Conservation (phyloP, 2,113 vertebrate species). For the Numida meleagris region DNA sequence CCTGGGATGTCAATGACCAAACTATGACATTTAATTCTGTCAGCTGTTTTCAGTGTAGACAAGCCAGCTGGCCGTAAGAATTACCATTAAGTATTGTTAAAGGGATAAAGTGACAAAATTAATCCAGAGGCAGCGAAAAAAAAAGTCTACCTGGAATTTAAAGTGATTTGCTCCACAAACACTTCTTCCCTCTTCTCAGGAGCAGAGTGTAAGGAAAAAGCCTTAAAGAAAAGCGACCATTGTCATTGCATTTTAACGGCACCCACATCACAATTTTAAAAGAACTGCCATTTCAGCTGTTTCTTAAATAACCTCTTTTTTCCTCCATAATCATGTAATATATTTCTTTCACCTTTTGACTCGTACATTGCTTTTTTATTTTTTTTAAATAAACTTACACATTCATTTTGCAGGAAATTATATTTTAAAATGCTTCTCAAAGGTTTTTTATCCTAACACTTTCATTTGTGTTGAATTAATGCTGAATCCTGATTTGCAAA, state of each 20-base stretch:
- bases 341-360: slow-evolving; percentile 78
- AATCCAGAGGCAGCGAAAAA: not conserved
- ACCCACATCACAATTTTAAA: slow-evolving; percentile 69
- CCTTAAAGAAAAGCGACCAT: slow-evolving; percentile 68
- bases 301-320: slow-evolving; percentile 76
- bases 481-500: slow-evolving; percentile 40
- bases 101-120: slow-evolving; percentile 23
- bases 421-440: slow-evolving; percentile 64
- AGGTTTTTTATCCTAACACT: slow-evolving; percentile 67
- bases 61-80: not conserved
- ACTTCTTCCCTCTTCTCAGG: not conserved
- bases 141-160: slow-evolving; percentile 40
- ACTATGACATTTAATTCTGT: slow-evolving; percentile 26
- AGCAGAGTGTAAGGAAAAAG: slow-evolving; percentile 52
- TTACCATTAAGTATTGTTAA: not conserved
- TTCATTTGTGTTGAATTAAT: slow-evolving; percentile 72
- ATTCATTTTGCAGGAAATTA: slow-evolving; percentile 71
- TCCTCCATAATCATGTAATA: slow-evolving; percentile 72
- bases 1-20: not conserved
- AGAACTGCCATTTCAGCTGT: slow-evolving; percentile 75
- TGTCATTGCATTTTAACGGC: slow-evolving; percentile 63
- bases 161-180: slow-evolving; percentile 66
- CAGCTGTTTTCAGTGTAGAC: slow-evolving; percentile 39
- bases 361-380: slow-evolving; percentile 34
- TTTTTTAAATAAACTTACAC: slow-evolving; percentile 76